A percentile compares a stretch with the other conserved stretches of the same genome.
Evolutionary conservation across 2,888 invertebrate species (phyloP).

Genomic region (Drosophila anceps): DNA sequence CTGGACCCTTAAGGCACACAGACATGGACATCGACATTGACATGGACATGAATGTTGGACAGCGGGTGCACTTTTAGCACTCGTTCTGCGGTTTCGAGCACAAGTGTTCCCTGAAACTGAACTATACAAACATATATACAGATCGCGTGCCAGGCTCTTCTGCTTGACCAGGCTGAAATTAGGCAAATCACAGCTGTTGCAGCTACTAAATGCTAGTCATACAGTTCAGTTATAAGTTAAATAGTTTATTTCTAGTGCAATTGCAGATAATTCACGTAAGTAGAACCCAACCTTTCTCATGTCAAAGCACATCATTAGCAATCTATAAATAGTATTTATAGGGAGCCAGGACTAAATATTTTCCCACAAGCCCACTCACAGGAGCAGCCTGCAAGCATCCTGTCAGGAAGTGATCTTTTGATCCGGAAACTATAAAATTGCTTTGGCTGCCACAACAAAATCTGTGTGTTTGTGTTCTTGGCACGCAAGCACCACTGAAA

Average conservation of each 20-base stretch:
- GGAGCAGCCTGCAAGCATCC: conserved; percentile 70
- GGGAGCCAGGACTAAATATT: conserved; percentile 39
- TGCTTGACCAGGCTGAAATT: conserved; percentile 22
- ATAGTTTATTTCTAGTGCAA: background rate
- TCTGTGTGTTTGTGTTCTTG: conserved; percentile 68
- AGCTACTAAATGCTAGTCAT: background rate
- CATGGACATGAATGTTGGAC: conserved; percentile 30
- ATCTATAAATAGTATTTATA: conserved; percentile 32
- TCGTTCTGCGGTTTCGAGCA: conserved; percentile 70
- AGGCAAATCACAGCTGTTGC: background rate
- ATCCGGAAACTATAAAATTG: conserved; percentile 84
- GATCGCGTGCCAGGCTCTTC: conserved; percentile 33
- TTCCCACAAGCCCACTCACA: conserved; percentile 65
- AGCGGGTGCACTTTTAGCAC: conserved; percentile 69
- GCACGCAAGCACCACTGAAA: conserved; percentile 69
- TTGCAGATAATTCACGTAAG: background rate
- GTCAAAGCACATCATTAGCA: conserved; percentile 49
- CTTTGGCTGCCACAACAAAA: conserved; percentile 60
- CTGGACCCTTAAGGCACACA: conserved; percentile 18
- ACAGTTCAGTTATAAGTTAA: background rate
- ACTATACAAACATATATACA: background rate
- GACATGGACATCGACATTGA: conserved; percentile 17
- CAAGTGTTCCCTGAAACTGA: conserved; percentile 21
- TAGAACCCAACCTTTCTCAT: conserved; percentile 2
- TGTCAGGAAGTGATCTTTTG: conserved; percentile 84